Base-by-base conservation (phyloP, 2,888 invertebrate genomes). In the Yponomeuta malinellus region DNA sequence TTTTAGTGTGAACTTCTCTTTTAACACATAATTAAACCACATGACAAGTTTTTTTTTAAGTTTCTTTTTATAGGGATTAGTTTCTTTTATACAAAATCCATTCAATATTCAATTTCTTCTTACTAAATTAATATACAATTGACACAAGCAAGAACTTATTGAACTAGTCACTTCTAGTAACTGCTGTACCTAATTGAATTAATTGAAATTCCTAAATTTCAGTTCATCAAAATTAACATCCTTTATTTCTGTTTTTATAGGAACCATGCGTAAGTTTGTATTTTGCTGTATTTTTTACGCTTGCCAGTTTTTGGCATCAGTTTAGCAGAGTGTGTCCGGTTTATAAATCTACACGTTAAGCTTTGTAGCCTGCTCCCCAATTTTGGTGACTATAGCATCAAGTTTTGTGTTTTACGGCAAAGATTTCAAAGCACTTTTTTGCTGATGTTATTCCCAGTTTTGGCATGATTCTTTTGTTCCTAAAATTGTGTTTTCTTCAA, bases 251-350 rank as follows among this genome's bases (percentile, higher is more conserved):
- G 85, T 90, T 90, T 89, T 92, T 90, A 86, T 92, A 93, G 93
- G 93, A 92, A 92, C 87, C 92, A 92, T 88, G 92, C 90, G 93
- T 93, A 92, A 93, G 92, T 93, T 43, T 70, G 29, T 23, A 75
- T 73, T 63, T 68, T 73, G 73, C 75, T 75, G 80, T 81, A 76
- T 77, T 73, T 77, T 84, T 85, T 81, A 78, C 84, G 85, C 83
- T 85, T 85, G 71, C 71, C 68, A 59, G 52, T 59, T 59, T 59
- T 59, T 15, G 52, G 52, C 52, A 59, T 59, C 52, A 59, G 15
- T 59, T 59, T 59, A 59, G 52, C 15, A 12, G 12, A 52, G 52
- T 59, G 52, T 59, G 52, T 59, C 52, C 52, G 15, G 52, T 15
- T 12, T 59, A 43, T 59, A 5, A 15, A 15, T 15, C 12, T 12